Conservation (phyloP, 2,113 vertebrate species). For the Brachypodius melanocephalos region DNA sequence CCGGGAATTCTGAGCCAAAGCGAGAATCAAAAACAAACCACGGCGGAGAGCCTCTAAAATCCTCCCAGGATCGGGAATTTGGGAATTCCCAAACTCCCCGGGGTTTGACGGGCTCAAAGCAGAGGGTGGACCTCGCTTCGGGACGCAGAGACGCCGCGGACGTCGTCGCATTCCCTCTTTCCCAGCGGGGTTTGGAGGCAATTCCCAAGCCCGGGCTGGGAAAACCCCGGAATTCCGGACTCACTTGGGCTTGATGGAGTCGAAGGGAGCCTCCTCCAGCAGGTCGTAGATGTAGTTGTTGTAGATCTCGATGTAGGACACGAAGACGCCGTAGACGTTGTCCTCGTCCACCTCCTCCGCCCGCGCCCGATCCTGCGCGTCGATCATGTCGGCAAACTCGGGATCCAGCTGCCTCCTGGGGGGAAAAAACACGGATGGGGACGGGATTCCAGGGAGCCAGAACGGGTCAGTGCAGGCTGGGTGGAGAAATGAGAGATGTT, state of each 20-base stretch:
- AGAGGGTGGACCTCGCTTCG: fast-evolving
- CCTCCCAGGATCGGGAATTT: fast-evolving
- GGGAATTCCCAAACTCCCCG: fast-evolving
- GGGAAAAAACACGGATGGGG: background rate
- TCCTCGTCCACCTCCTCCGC: constrained; percentile 89
- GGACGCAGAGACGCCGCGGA: fast-evolving
- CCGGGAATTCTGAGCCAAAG: background rate
- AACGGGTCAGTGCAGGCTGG: too few relatives aligned
- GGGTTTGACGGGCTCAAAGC: background rate
- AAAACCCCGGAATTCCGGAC: background rate
- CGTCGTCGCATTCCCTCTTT: too few relatives aligned
- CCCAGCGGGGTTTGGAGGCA: too few relatives aligned
- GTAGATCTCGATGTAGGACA: constrained; percentile 97
- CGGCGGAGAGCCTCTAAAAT: fast-evolving
- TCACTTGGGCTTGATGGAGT: constrained; percentile 92
- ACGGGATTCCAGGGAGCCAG: background rate
- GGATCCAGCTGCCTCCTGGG: constrained; percentile 85
- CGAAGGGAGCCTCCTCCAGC: constrained; percentile 83
- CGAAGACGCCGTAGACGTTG: constrained; percentile 91
- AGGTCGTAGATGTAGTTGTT: constrained; percentile 99
- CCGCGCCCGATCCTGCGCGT: constrained; percentile 80
- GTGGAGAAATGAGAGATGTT: fast-evolving
- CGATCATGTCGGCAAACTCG: constrained; percentile 93
- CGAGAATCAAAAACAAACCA: background rate
- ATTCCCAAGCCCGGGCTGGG: too few relatives aligned